These are phyloP conservation scores for Leuciscus waleckii DNA, from an alignment of 2,797 vertebrate genomes.

Conservation along the genomic window DNA sequence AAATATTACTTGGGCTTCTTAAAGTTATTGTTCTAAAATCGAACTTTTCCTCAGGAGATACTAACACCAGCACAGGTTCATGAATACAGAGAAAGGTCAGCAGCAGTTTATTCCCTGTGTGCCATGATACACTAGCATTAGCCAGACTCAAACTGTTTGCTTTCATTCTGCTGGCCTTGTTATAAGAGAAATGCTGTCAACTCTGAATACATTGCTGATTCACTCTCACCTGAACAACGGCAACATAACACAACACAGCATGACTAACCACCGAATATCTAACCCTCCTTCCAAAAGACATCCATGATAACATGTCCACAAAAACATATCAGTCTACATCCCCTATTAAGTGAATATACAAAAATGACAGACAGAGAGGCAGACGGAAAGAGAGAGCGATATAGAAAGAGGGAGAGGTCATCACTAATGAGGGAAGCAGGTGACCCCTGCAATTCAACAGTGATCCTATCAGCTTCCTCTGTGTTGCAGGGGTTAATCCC, in stretches of 20 bases:
- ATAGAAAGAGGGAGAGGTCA: conserved; percentile 42
- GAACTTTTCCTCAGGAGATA: not conserved
- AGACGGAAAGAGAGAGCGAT: conserved; percentile 49
- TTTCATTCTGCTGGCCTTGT: conserved; percentile 43
- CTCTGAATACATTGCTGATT: conserved; percentile 47
- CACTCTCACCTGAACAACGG: conserved; percentile 52
- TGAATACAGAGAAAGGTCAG: conserved; percentile 34
- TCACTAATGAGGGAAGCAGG: conserved; percentile 48
- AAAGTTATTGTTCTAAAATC: conserved; percentile 14
- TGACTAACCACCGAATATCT: conserved; percentile 55
- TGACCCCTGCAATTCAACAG: conserved; percentile 49
- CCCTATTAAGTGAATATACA: conserved; percentile 41
- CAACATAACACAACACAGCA: conserved; percentile 44
- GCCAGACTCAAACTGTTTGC: conserved; percentile 33
- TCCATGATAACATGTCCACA: conserved; percentile 42
- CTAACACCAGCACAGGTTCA: conserved; percentile 5
- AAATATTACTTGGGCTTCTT: not conserved
- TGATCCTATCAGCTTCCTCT: conserved; percentile 48
- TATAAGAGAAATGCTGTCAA: conserved; percentile 51
- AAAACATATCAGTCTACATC: conserved; percentile 42
- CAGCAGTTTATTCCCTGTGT: conserved; percentile 22
- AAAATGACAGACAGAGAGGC: conserved; percentile 51
- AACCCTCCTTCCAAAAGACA: conserved; percentile 44
- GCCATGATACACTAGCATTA: conserved; percentile 31
- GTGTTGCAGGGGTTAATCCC: conserved; percentile 75